Conservation (phyloP, 2,797 vertebrate species). For the Aphelocoma californica region DNA sequence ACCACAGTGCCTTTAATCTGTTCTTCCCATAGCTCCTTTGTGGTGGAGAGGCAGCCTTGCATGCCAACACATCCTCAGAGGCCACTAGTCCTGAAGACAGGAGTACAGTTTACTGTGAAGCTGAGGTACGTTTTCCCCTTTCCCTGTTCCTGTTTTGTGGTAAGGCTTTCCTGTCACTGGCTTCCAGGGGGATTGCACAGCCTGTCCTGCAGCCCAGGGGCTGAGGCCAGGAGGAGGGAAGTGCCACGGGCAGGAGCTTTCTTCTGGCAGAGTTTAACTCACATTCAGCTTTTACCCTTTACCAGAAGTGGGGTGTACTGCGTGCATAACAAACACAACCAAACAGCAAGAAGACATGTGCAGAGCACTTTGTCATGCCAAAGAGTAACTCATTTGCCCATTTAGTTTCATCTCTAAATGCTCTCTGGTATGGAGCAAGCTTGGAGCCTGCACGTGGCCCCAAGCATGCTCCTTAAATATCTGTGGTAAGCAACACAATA, state of each 20-base stretch:
- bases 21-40: conserved; percentile 82
- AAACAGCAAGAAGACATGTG: not conserved
- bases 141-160: not conserved
- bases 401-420: not conserved
- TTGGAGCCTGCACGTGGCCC: not conserved
- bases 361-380: not conserved
- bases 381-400: not conserved
- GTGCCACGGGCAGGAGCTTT: not conserved
- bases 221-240: not conserved
- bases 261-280: not conserved
- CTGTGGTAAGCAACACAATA: not conserved
- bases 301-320: not conserved
- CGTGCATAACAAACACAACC: not conserved
- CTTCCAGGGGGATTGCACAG: not conserved
- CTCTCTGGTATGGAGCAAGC: not conserved
- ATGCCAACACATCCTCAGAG: conserved; percentile 97
- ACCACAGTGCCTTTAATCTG: not conserved
- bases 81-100: conserved; percentile 91
- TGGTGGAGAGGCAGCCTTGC: conserved; percentile 95
- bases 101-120: conserved; percentile 94
- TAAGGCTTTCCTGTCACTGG: not conserved
- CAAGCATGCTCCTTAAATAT: not conserved
- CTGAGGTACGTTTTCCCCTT: conserved; percentile 79
- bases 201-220: not conserved
- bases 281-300: not conserved